These are phyloP conservation scores for Ranitomeya variabilis DNA, from an alignment of 2,113 vertebrate genomes.

Conservation along the genomic window DNA sequence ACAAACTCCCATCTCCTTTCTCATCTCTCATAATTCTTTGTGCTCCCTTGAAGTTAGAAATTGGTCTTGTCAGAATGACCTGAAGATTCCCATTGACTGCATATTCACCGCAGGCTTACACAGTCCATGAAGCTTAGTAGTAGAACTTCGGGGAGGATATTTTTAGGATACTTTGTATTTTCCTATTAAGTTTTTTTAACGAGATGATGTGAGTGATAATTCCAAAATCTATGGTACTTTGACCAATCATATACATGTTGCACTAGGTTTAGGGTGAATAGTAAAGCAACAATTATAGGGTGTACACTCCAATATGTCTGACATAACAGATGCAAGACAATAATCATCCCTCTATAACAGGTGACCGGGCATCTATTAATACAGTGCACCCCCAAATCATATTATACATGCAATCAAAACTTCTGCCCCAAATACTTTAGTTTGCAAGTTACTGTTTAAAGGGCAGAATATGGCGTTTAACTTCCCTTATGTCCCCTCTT, in stretches of 20 bases:
- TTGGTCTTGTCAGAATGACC: slow-evolving; percentile 14
- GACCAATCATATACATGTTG: not conserved
- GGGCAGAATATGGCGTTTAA: not conserved
- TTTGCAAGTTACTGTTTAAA: not conserved
- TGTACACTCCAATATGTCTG: not conserved
- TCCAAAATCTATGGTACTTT: not conserved
- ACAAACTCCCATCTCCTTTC: slow-evolving; percentile 26
- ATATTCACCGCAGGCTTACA: slow-evolving; percentile 18
- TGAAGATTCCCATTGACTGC: not conserved
- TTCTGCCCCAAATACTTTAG: not conserved
- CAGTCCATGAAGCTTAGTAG: not conserved
- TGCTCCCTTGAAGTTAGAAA: slow-evolving; percentile 34
- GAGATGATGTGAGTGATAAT: not conserved
- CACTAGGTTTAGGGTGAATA: not conserved
- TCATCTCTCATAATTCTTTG: slow-evolving; percentile 34
- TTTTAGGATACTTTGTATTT: not conserved
- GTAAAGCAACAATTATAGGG: too few relatives aligned
- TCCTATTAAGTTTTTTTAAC: not conserved
- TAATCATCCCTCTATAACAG: not conserved
- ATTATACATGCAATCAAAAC: not conserved
- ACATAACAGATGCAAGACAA: not conserved
- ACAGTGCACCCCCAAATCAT: not conserved
- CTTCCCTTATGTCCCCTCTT: not conserved
- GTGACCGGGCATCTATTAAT: not conserved
- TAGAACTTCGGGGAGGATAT: not conserved